Evolutionary conservation across 35 echinoderm and acorn worm species (phyloP).

Genomic region (Stichopus chloronotus): DNA sequence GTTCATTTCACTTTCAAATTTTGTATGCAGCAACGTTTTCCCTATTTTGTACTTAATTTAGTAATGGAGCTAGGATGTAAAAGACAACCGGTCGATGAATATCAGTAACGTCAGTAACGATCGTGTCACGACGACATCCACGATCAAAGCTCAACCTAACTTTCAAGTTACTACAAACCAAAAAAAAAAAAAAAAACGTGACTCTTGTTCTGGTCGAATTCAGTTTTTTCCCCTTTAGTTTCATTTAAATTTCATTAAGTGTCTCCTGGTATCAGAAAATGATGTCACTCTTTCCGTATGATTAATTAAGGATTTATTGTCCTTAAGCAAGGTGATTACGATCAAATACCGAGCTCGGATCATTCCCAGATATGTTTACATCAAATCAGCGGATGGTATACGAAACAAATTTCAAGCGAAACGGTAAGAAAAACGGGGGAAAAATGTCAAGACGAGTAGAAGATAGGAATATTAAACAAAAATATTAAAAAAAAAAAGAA

Average conservation of each 20-base stretch:
- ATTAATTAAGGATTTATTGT: conserved; percentile 1
- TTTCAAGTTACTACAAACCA: too few species aligned
- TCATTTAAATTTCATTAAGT: conserved; percentile 3
- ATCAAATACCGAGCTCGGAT: conserved; percentile 6
- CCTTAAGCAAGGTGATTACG: conserved; percentile 20
- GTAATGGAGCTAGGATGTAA: too few species aligned
- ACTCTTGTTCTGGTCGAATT: not conserved
- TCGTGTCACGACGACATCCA: too few species aligned
- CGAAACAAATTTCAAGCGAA: not conserved
- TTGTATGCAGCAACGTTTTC: too few species aligned
- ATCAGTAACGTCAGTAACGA: too few species aligned
- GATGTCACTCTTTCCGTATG: conserved; percentile 14
- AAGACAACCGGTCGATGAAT: too few species aligned
- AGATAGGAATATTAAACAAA: too few species aligned
- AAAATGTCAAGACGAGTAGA: too few species aligned
- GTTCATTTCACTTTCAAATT: too few species aligned
- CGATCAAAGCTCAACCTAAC: too few species aligned
- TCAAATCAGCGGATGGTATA: not conserved
- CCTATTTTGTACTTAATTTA: too few species aligned
- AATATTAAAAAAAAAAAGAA: not conserved
- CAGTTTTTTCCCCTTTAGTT: not conserved
- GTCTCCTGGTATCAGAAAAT: not conserved
- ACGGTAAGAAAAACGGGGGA: not conserved
- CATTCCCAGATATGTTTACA: conserved; percentile 16
- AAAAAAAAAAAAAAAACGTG: too few species aligned